Base-by-base conservation (phyloP, 1,140 invertebrate species). In the Lanistes nyassanus region DNA sequence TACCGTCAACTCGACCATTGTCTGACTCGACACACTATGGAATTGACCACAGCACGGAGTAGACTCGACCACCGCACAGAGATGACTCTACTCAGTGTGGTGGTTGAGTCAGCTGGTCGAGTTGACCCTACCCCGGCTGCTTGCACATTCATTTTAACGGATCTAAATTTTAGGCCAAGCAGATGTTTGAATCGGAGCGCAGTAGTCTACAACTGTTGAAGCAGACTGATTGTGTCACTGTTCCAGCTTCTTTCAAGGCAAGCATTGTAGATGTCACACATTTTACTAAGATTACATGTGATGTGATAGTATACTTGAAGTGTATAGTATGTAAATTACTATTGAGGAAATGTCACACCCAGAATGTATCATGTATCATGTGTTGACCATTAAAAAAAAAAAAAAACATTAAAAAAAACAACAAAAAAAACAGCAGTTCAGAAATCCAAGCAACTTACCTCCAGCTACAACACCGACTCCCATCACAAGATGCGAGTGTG, bases 401-500 rank as follows among this genome's bases (percentile, higher is more conserved):
- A 37, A 36, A 37, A 6, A 0, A 4, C 53, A 16, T 55, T 21
- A 23, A 11, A 26, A 56, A n/a, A 51, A 26, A n/a, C 26, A 13
- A 16, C 37, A 9, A 51, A 26, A 26, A 34, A 13, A 16, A 13
- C 60, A 26, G 23, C 26, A 64, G 13, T 13, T 11, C 16, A 21
- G n/a, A 26, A 36, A 23, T n/a, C 47, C 53, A 26, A 55, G 39
- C 37, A 31, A 26, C 74, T 80, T 82, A 90, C 89, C 78, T 83
- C 89, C 89, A 39, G 89, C 89, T 62, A 89, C 82, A 6, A 89
- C 74, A 37, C 88, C 89, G 21, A 79, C 85, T 37, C 89, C 89
- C 77, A 85, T 85, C 29, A 90, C 79, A 9, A 79, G 76, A 23
- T 71, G 75, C 0, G 89, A 90, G 65, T 80, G 83, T 2, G 86